Evolutionary conservation across 2,113 vertebrate genomes (phyloP).

Genomic region (Rhynchopsitta pachyrhyncha): DNA sequence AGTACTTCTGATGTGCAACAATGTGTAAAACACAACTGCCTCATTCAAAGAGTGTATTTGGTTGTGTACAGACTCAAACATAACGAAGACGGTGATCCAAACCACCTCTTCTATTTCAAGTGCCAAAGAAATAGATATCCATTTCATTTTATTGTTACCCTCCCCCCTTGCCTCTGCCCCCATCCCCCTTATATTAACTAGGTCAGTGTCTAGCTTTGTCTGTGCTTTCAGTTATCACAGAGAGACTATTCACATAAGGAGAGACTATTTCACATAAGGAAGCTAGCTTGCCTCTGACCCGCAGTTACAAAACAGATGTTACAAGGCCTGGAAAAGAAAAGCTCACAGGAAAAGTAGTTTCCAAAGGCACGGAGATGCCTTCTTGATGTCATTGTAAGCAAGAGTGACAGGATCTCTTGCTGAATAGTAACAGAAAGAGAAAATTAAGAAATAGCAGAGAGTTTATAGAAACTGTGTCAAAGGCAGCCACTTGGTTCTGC

Average conservation of each 20-base stretch:
- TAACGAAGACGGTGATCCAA: not conserved
- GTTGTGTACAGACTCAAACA: not conserved
- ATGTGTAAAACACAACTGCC: not conserved
- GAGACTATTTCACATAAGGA: not conserved
- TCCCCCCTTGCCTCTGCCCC: rapidly evolving
- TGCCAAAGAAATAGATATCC: not conserved
- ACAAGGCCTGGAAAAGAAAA: not conserved
- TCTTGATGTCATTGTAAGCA: not conserved
- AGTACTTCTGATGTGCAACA: not conserved
- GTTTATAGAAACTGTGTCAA: not conserved
- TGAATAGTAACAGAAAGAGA: not conserved
- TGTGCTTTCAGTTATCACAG: not conserved
- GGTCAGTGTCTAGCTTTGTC: not conserved
- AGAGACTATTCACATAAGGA: not conserved
- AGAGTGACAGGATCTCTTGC: not conserved
- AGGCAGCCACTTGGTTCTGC: not conserved
- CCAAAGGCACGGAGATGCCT: not conserved
- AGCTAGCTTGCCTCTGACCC: not conserved
- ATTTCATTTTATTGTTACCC: not conserved
- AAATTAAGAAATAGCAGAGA: not conserved
- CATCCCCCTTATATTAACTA: not conserved
- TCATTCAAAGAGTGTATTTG: not conserved
- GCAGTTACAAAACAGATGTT: not conserved
- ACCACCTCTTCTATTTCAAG: not conserved
- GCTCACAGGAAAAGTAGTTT: not conserved